Conservation (phyloP, 1,140 invertebrate genomes). For the Microvelia longipes region DNA sequence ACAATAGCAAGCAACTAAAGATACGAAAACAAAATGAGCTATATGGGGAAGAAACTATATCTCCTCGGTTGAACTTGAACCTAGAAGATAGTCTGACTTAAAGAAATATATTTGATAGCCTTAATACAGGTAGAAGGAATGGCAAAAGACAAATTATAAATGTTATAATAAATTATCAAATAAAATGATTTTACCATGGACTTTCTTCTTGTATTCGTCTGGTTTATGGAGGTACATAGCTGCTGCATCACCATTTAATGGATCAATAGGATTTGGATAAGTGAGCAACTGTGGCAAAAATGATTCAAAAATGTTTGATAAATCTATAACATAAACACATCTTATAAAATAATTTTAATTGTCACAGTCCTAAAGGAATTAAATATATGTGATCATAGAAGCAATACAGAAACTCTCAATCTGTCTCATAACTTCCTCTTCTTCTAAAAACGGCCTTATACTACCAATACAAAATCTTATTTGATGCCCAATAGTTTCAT, state of each 20-base stretch:
- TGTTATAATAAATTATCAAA: no score
- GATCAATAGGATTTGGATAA: conserved; percentile 99
- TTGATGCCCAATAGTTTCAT: no score
- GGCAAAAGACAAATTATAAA: no score
- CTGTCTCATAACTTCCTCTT: neutral
- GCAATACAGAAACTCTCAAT: neutral
- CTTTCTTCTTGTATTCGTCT: conserved; percentile 98
- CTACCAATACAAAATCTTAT: no score
- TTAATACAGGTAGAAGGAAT: no score
- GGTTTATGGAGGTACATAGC: conserved; percentile 99
- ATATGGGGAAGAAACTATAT: no score
- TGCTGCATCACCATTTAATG: conserved; percentile 96
- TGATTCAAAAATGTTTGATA: conserved; percentile 99
- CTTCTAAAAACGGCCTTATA: neutral
- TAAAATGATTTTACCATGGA: conserved; percentile 50
- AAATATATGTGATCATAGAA: conserved; percentile 2
- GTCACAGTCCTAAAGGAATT: neutral
- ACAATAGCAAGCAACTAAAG: no score
- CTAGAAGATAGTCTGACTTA: no score
- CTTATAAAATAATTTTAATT: no score
- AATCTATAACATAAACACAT: conserved; percentile 54
- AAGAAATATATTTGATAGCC: no score
- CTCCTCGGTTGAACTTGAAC: no score
- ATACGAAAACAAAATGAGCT: no score
- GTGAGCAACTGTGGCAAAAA: conserved; percentile 97